Evolutionary conservation across 2,797 vertebrate genomes (phyloP).

Genomic region (Artibeus jamaicensis): DNA sequence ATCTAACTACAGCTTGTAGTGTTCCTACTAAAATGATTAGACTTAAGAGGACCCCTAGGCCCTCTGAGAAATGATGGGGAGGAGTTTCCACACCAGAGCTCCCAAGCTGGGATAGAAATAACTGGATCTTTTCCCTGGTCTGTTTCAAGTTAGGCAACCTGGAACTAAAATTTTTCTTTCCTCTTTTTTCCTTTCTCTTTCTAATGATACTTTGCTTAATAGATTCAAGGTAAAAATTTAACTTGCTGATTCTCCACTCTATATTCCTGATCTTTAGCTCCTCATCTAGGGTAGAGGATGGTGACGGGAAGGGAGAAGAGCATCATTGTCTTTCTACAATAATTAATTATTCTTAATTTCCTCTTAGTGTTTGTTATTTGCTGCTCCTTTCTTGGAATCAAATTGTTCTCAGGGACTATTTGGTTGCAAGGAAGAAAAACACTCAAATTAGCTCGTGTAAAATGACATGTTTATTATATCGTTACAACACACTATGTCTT

Average conservation of each 20-base stretch:
- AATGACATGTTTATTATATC: neutral
- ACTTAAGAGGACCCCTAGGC: neutral
- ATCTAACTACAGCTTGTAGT: neutral
- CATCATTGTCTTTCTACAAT: neutral
- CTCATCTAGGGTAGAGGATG: neutral
- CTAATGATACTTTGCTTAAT: neutral
- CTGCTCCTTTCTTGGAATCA: neutral
- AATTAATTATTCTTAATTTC: neutral
- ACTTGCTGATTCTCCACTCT: neutral
- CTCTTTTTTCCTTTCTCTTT: neutral
- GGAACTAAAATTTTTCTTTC: neutral
- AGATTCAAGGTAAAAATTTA: neutral
- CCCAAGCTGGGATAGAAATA: neutral
- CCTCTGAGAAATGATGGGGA: neutral
- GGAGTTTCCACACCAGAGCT: neutral
- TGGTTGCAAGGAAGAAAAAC: neutral
- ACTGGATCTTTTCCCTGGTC: neutral
- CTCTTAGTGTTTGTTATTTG: neutral
- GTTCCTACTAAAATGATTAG: neutral
- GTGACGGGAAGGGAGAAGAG: neutral
- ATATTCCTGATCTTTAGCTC: neutral
- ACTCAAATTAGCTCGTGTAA: neutral
- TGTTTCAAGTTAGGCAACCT: slow-evolving; percentile 2
- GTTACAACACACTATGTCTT: neutral
- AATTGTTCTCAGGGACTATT: neutral